Evolutionary conservation across 2,797 vertebrate species (phyloP), one percentile per base, ranked within the genome.

Genomic region (Capromys pilorides): DNA sequence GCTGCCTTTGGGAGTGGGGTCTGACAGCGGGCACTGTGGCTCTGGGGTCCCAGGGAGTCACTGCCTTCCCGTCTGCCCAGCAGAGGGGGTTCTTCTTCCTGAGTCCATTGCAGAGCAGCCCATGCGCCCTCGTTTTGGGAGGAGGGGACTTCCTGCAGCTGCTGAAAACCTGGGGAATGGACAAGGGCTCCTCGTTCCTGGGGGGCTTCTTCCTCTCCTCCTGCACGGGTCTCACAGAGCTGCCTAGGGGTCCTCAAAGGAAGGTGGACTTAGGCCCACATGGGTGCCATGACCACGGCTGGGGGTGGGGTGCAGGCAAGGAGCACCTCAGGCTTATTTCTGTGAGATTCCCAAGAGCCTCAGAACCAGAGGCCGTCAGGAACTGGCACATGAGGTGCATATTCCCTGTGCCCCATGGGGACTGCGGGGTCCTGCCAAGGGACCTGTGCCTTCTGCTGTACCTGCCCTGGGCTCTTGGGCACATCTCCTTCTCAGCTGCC

Each of bases 391-490:
- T 7, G 39, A 69, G 1, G 13, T 4, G 45, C 10, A 2, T 1
- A 1, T 21, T 54, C n/a, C 24, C 26, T 49, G 59, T 51, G 33
- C 86, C 33, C 9, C 2, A 28, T 1, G 0, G 49, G n/a, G 57
- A 36, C 28, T 67, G 69, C 19, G 62, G n/a, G 26, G 22, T 33
- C 3, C 67, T 67, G 51, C 31, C 7, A 41, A 18, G 66, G 66
- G 66, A 26, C 73, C 26, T 6, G 22, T 1, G 3, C 0, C 9
- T 4, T 59, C 39, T 33, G 57, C 4, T 7, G 1, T 36, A 22
- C 13, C 36, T 6, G 9, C n/a, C 45, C 64, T 12, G 4, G 4
- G 31, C 6, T 6, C 0, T 8, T 0, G 1, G 54, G 67, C 9
- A 36, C 33, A 5, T 22, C 21, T 88, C 36, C 11, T 13, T 16